Percentiles rank a stretch among this genome's conserved stretches.
These are phyloP conservation scores for Mantis religiosa DNA, from an alignment of 2,888 invertebrate genomes.

Conservation along the genomic window DNA sequence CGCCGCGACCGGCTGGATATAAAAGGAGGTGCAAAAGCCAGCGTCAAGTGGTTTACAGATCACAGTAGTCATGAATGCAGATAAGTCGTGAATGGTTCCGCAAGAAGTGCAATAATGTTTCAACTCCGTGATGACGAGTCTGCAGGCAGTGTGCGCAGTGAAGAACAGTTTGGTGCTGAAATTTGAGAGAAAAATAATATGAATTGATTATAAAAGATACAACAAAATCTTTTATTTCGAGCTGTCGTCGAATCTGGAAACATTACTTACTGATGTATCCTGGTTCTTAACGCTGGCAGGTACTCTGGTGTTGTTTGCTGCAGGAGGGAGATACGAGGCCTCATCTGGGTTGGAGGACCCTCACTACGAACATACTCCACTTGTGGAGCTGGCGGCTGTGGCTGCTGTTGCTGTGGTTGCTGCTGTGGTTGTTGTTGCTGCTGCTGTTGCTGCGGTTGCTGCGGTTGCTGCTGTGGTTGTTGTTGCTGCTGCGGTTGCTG, in stretches of 20 bases:
- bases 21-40: no score
- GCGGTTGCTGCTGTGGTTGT: slow-evolving; percentile 19
- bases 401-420: slow-evolving; percentile 19
- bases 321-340: slow-evolving; percentile 64
- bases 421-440: slow-evolving; percentile 10
- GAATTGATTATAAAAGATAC: no score
- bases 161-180: no score
- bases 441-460: neutral
- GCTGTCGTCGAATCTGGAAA: neutral
- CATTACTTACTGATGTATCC: slow-evolving; percentile 36
- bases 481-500: slow-evolving; percentile 6
- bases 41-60: no score
- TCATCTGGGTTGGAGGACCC: slow-evolving; percentile 39
- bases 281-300: slow-evolving; percentile 37
- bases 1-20: no score
- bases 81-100: no score
- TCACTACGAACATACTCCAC: slow-evolving; percentile 36
- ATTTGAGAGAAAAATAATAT: no score
- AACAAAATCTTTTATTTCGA: no score
- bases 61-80: no score
- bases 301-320: slow-evolving; percentile 46
- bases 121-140: no score
- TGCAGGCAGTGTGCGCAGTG: no score
- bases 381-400: slow-evolving; percentile 28
- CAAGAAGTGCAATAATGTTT: no score